These are phyloP conservation scores for Oncorhynchus gorbuscha DNA, from an alignment of 2,113 vertebrate species.

Conservation along the genomic window DNA sequence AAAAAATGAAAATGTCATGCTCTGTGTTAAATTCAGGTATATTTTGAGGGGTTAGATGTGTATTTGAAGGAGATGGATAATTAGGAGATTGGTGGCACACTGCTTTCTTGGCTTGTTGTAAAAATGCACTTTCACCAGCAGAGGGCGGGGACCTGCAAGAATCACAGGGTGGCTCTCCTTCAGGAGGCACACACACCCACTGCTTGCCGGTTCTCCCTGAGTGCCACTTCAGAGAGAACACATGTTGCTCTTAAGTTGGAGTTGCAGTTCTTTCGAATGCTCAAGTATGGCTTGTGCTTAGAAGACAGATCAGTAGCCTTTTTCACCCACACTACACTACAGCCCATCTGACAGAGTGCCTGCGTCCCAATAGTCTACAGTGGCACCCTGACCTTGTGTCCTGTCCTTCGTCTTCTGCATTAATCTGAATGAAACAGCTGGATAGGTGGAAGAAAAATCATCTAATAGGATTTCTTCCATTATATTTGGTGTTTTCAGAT, in stretches of 20 bases:
- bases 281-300: background rate
- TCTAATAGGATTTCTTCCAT: background rate
- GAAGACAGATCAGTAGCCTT: background rate
- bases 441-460: no score
- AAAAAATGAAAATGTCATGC: background rate
- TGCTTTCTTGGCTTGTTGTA: conserved; percentile 28
- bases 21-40: background rate
- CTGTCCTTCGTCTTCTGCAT: no score
- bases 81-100: background rate
- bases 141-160: conserved; percentile 12
- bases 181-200: background rate
- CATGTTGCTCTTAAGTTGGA: background rate
- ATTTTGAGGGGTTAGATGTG: background rate
- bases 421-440: no score
- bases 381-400: no score
- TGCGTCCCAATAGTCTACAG: no score
- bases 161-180: background rate
- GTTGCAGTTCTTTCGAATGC: background rate
- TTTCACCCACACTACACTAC: background rate
- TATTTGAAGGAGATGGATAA: background rate
- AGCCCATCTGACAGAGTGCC: background rate
- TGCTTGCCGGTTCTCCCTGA: background rate
- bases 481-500: background rate
- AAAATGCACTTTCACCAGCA: conserved; percentile 13
- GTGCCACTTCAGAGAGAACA: background rate